A percentile compares a stretch with the other conserved stretches of the same genome.
These are phyloP conservation scores for Leucozona laternaria DNA, from an alignment of 2,888 invertebrate species.

Conservation along the genomic window DNA sequence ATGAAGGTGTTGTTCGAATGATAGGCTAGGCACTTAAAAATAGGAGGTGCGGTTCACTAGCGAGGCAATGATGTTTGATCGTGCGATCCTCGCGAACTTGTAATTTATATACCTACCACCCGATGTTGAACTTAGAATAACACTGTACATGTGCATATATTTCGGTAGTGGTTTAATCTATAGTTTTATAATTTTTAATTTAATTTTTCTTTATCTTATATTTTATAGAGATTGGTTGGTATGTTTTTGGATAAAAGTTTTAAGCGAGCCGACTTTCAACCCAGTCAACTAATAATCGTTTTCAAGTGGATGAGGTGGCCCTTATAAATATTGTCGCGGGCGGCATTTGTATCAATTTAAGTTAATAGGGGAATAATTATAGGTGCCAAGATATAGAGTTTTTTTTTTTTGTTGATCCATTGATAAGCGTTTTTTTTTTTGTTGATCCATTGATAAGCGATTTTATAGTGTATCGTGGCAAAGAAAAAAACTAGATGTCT, in stretches of 20 bases:
- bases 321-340: conserved; percentile 10
- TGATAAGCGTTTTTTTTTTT: conserved; percentile 10
- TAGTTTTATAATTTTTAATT: conserved; percentile 25
- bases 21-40: neutral
- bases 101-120: conserved; percentile 55
- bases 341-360: conserved; percentile 21
- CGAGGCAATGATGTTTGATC: conserved; percentile 41
- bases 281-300: conserved; percentile 5
- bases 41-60: conserved; percentile 42
- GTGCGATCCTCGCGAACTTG: conserved; percentile 37
- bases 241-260: conserved; percentile 27
- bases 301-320: conserved; percentile 16
- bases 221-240: neutral
- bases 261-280: neutral
- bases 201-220: conserved; percentile 55
- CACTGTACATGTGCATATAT: neutral
- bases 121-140: conserved; percentile 30
- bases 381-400: no score
- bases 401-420: neutral
- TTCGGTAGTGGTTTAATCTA: conserved; percentile 66
- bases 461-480: neutral
- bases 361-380: conserved; percentile 9
- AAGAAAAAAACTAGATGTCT: neutral
- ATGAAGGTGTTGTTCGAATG: conserved; percentile 45
- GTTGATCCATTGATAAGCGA: conserved; percentile 11